A percentile compares a stretch with the other conserved stretches of the same genome.
Evolutionary conservation across 2,888 invertebrate species (phyloP).

Genomic region (Tryphoninae sp.): DNA sequence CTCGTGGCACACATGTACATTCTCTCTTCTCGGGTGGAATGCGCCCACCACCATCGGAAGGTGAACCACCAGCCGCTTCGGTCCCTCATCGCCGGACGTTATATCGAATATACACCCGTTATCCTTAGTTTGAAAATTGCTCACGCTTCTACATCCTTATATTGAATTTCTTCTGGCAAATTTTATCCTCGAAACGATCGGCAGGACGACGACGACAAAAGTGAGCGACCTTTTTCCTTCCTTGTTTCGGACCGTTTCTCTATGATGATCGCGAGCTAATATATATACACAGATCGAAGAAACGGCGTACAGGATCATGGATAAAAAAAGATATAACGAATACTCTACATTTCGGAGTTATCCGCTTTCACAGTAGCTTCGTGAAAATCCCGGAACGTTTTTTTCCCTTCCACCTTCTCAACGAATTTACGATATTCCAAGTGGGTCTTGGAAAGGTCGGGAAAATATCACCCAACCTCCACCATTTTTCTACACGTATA

Average conservation of each 20-base stretch:
- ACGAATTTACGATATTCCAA: slow-evolving; percentile 50
- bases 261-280: slow-evolving; percentile 7
- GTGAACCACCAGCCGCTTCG: not conserved
- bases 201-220: not conserved
- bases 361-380: slow-evolving; percentile 11
- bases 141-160: slow-evolving; percentile 19
- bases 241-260: slow-evolving; percentile 6
- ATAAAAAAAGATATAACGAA: slow-evolving; percentile 18
- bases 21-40: not conserved
- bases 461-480: slow-evolving; percentile 26
- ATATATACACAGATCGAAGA: slow-evolving; percentile 9
- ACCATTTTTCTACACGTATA: slow-evolving; percentile 24
- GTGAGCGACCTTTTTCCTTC: not conserved
- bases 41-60: not conserved
- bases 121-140: slow-evolving; percentile 34
- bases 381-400: slow-evolving; percentile 17
- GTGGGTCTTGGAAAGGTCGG: slow-evolving; percentile 44
- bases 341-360: not conserved
- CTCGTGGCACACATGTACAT: not conserved
- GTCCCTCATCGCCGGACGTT: not conserved
- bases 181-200: slow-evolving; percentile 22
- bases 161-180: slow-evolving; percentile 48
- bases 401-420: not conserved
- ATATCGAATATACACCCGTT: not conserved
- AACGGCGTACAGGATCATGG: not conserved